These are phyloP conservation scores for Clytia hemisphaerica DNA, from an alignment of 30 jellyfish, hydroid and myxozoan species.

Conservation along the genomic window DNA sequence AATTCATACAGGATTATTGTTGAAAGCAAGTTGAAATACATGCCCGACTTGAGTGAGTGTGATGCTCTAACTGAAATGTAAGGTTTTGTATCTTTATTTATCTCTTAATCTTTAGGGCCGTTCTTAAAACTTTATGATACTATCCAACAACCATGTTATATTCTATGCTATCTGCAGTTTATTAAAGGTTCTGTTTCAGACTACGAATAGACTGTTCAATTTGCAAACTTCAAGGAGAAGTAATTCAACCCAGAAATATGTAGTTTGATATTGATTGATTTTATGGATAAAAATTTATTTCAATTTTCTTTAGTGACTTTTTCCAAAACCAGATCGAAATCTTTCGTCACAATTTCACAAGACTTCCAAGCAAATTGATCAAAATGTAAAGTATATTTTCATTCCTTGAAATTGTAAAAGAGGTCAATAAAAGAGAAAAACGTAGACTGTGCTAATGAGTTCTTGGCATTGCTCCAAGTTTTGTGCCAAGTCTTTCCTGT, in stretches of 20 bases:
- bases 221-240: no score
- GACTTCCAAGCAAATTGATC: slow-evolving; percentile 46
- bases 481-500: no score
- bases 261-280: no score
- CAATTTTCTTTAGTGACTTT: slow-evolving; percentile 32
- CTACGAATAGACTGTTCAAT: no score
- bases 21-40: slow-evolving; percentile 47
- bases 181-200: no score
- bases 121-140: no score
- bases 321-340: slow-evolving; percentile 46
- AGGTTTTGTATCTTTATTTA: slow-evolving; percentile 4
- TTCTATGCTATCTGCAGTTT: no score
- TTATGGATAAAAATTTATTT: not conserved
- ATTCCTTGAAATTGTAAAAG: not conserved
- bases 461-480: no score
- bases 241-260: no score
- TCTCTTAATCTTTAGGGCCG: not conserved
- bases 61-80: slow-evolving; percentile 41
- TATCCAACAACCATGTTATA: no score
- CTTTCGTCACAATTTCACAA: slow-evolving; percentile 39
- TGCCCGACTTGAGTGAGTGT: slow-evolving; percentile 48
- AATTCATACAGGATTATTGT: slow-evolving; percentile 31
- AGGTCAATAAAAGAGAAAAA: no score
- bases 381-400: slow-evolving; percentile 34
- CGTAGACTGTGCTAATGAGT: no score